Evolutionary conservation across 1,140 invertebrate species (phyloP).

Genomic region (Rhagoletis zephyria): DNA sequence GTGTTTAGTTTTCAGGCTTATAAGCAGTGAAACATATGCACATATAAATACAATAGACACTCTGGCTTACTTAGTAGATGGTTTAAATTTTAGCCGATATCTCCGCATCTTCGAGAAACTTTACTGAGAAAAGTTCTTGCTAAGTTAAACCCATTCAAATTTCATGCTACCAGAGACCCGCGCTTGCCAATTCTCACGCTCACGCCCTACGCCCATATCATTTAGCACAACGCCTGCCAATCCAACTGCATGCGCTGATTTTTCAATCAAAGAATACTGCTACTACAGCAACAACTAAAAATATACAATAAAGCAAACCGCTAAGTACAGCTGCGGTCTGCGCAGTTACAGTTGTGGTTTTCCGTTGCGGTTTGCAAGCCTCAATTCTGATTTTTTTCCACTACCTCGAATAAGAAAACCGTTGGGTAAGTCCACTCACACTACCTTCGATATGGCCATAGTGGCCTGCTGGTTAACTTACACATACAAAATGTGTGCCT

Average conservation of each 20-base stretch:
- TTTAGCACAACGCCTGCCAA: neutral
- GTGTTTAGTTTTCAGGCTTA: too few relatives aligned
- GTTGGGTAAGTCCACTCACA: too few relatives aligned
- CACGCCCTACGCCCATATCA: slow-evolving; percentile 4
- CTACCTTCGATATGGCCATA: too few relatives aligned
- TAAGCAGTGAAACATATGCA: too few relatives aligned
- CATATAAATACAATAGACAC: too few relatives aligned
- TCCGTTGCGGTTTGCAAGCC: neutral
- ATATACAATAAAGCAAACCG: neutral
- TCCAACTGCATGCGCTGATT: neutral
- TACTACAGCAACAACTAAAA: too few relatives aligned
- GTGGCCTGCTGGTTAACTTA: neutral
- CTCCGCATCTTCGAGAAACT: too few relatives aligned
- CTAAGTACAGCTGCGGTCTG: neutral
- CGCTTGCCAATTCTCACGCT: neutral
- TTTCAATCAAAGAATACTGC: neutral
- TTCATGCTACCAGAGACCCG: neutral
- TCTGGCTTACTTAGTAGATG: too few relatives aligned
- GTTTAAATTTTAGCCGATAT: too few relatives aligned
- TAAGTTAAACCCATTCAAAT: neutral
- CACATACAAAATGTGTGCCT: neutral
- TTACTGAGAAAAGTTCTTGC: too few relatives aligned
- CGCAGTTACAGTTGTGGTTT: neutral
- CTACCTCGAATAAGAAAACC: neutral
- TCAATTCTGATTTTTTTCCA: neutral